Percentiles rank a stretch among this genome's conserved stretches.
Conservation (phyloP, 2,888 invertebrate genomes). For the Heliconius erato region DNA sequence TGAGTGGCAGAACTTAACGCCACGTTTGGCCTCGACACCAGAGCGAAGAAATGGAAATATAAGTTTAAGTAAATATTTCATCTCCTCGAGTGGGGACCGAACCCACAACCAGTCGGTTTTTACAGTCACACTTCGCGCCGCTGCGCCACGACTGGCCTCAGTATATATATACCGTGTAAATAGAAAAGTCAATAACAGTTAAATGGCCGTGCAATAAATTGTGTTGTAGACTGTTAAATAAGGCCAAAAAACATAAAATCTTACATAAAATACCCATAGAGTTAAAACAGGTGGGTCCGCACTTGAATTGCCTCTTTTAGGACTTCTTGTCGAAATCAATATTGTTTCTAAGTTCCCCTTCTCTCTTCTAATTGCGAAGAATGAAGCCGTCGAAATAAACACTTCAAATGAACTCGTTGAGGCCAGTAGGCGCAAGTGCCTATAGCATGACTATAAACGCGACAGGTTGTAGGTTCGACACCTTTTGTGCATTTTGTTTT, state of each 20-base stretch:
- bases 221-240: constrained; percentile 57
- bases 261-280: constrained; percentile 61
- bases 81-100: too few species aligned
- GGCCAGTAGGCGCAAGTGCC: constrained; percentile 12
- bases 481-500: too few species aligned
- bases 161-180: background rate
- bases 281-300: constrained; percentile 57
- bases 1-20: too few species aligned
- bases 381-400: constrained; percentile 35
- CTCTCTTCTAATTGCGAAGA: constrained; percentile 39
- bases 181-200: constrained; percentile 23
- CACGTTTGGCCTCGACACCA: too few species aligned
- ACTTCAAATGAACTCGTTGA: constrained; percentile 26
- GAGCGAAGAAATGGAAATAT: too few species aligned
- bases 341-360: constrained; percentile 40
- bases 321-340: constrained; percentile 54
- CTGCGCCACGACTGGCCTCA: too few species aligned
- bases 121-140: too few species aligned
- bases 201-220: constrained; percentile 46
- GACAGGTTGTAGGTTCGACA: too few species aligned
- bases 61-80: too few species aligned
- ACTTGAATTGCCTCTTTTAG: constrained; percentile 56
- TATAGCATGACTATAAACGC: too few species aligned
- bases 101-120: too few species aligned
- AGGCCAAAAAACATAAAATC: constrained; percentile 60